Evolutionary conservation across 2,888 invertebrate genomes (phyloP).

Genomic region (Himalopsyche tibetana): DNA sequence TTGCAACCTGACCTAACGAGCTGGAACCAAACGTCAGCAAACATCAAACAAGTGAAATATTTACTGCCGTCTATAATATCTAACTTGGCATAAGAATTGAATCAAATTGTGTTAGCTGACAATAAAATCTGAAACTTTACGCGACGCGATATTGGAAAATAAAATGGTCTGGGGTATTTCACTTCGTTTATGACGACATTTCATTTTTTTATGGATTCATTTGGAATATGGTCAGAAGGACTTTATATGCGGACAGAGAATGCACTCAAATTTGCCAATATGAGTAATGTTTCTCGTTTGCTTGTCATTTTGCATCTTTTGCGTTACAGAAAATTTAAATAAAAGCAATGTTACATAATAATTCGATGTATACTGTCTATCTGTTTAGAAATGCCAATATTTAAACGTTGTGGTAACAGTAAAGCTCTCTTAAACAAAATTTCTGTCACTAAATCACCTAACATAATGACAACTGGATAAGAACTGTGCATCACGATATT

Average conservation of each 20-base stretch:
- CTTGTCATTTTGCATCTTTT: too few relatives aligned
- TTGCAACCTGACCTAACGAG: background rate
- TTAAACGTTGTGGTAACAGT: too few relatives aligned
- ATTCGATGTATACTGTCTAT: too few relatives aligned
- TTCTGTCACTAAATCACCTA: too few relatives aligned
- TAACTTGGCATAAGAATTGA: background rate
- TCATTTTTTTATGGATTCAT: background rate
- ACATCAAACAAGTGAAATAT: background rate
- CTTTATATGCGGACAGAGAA: background rate
- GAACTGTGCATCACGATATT: too few relatives aligned
- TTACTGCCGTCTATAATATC: background rate
- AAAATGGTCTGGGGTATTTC: background rate
- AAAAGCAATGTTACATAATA: too few relatives aligned
- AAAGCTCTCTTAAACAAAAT: too few relatives aligned
- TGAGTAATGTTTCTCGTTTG: too few relatives aligned
- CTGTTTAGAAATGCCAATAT: too few relatives aligned
- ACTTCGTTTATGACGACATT: background rate
- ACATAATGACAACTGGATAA: too few relatives aligned
- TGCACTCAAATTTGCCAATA: background rate
- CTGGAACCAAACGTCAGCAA: background rate
- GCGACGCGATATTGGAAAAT: constrained; percentile 4
- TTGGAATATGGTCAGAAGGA: background rate
- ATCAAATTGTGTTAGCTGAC: background rate
- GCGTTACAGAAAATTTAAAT: too few relatives aligned
- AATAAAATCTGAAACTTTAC: background rate